Percentiles rank a stretch among this genome's conserved stretches.
Evolutionary conservation across 2,888 invertebrate species (phyloP).

Genomic region (Malthinus flaveolus): DNA sequence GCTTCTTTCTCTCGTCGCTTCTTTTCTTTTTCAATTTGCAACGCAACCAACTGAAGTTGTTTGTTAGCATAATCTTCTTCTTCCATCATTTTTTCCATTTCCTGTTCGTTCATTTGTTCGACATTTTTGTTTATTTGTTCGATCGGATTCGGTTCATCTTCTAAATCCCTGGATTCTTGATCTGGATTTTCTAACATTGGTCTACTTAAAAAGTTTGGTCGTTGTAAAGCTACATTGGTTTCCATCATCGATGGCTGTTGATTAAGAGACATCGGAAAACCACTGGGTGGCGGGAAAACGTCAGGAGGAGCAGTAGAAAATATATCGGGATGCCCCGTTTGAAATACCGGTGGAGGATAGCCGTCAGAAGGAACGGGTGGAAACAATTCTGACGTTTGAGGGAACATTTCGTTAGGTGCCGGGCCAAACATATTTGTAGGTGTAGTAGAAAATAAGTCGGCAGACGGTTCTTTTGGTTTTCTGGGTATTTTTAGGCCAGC

Average conservation of each 20-base stretch:
- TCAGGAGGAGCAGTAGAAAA: slow-evolving; percentile 53
- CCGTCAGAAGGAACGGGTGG: slow-evolving; percentile 12
- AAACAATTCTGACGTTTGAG: slow-evolving; percentile 5
- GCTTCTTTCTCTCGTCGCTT: slow-evolving; percentile 60
- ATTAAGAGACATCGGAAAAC: background rate
- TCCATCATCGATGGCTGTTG: background rate
- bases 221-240: background rate
- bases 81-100: slow-evolving; percentile 60
- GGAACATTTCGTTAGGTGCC: background rate
- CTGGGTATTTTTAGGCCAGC: slow-evolving; percentile 35
- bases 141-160: slow-evolving; percentile 53
- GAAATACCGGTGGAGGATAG: slow-evolving; percentile 39
- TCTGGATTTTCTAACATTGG: slow-evolving; percentile 17
- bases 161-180: slow-evolving; percentile 21
- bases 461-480: slow-evolving; percentile 28
- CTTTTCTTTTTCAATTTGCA: slow-evolving; percentile 59
- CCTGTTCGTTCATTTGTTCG: slow-evolving; percentile 56
- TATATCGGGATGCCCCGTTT: slow-evolving; percentile 45
- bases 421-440: background rate
- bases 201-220: slow-evolving; percentile 1
- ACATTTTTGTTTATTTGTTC: slow-evolving; percentile 48
- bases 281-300: slow-evolving; percentile 37
- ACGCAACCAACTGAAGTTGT: slow-evolving; percentile 57
- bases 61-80: slow-evolving; percentile 64
- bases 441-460: background rate